phyloP scores from a whole-genome alignment of 2,888 invertebrate genomes.

The Mesorhabditis spiculigera region DNA sequence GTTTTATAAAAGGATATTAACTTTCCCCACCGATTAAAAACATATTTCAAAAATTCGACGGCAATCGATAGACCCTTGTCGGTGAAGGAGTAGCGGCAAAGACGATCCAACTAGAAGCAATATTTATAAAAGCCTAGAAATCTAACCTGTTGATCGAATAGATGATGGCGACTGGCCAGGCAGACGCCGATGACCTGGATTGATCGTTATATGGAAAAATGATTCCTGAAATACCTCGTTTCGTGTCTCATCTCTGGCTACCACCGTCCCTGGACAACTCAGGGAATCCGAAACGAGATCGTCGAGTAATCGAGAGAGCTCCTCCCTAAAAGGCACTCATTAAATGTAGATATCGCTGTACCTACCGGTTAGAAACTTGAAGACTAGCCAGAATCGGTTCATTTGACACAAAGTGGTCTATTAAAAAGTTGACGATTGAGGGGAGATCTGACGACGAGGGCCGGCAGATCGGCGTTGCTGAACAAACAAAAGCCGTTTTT shows the following conservation, averaged over 20 bases:
- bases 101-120: constrained; percentile 24
- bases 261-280: constrained; percentile 24
- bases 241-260: constrained; percentile 18
- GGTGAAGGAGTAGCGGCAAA: constrained; percentile 30
- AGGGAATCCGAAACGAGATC: constrained; percentile 33
- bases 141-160: background rate
- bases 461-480: background rate
- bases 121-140: too few species aligned
- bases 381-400: constrained; percentile 31
- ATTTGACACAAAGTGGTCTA: constrained; percentile 25
- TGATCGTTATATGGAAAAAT: background rate
- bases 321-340: constrained; percentile 16
- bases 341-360: background rate
- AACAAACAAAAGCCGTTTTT: too few species aligned
- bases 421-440: constrained; percentile 24
- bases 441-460: background rate
- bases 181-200: constrained; percentile 28
- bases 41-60: constrained; percentile 34
- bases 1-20: background rate
- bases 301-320: constrained; percentile 23
- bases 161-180: constrained; percentile 23
- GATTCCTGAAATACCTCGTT: background rate
- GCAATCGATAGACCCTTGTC: constrained; percentile 25
- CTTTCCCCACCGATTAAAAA: constrained; percentile 25
- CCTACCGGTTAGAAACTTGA: constrained; percentile 10